Evolutionary conservation across 2,113 vertebrate species (phyloP).

Genomic region (Leptodactylus fuscus): DNA sequence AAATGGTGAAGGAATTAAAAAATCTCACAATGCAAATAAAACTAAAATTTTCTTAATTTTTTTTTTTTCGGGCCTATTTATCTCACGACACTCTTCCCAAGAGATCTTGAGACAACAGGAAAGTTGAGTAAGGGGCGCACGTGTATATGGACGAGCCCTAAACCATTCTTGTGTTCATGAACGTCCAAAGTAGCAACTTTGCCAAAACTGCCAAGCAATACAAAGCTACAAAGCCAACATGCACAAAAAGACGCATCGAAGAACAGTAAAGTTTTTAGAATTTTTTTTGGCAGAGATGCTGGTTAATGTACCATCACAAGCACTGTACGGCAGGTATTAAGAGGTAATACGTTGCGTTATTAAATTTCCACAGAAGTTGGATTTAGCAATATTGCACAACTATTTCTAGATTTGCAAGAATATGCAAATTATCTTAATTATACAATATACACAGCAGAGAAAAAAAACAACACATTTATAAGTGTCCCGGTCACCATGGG

Average conservation of each 20-base stretch:
- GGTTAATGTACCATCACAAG: neutral
- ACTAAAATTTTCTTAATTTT: no score
- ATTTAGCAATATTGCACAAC: neutral
- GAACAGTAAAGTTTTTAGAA: neutral
- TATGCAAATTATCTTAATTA: neutral
- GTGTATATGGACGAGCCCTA: no score
- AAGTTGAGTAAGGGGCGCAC: no score
- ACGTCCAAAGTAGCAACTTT: neutral
- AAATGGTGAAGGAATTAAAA: no score
- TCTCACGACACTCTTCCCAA: no score
- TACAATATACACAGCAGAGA: no score
- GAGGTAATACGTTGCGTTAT: neutral
- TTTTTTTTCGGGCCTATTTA: no score
- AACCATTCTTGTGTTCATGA: no score
- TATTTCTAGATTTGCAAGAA: neutral
- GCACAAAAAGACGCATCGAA: neutral
- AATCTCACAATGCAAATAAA: no score
- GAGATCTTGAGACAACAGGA: no score
- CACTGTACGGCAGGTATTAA: neutral
- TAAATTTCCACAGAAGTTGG: neutral
- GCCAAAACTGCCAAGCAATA: neutral
- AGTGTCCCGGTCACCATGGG: neutral
- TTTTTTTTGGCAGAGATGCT: neutral
- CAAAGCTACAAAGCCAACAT: slow-evolving; percentile 2
- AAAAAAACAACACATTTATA: no score